Base-by-base conservation (phyloP, 2,113 vertebrate species). In the Nothoprocta pentlandii region DNA sequence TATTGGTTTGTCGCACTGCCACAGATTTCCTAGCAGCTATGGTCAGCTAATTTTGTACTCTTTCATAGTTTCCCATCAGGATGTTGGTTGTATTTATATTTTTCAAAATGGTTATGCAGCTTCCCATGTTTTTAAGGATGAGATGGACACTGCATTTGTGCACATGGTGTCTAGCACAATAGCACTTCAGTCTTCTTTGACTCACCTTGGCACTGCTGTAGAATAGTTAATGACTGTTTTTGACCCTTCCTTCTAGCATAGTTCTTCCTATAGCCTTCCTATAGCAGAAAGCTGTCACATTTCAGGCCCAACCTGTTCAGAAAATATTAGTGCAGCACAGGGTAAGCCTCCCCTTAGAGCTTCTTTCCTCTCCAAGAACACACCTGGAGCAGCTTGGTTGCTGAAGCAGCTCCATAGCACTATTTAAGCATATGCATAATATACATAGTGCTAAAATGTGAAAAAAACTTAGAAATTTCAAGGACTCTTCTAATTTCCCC, bases 371-470 rank as follows among this genome's bases (percentile, higher is more conserved):
- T 9, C 42, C 25, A 67, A 42, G 13, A 78, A 63, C 88, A 39
- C 23, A 62, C 5, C 5, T 66, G 41, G 51, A 23, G 2, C 14
- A 28, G 9, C 69, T 66, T 56, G 25, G 12, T 22, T 79, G 51
- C 58, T 71, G 53, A 16, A 68, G 44, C 28, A 47, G 26, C 22
- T 59, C 42, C 30, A 3, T 2, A 30, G 28, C 11, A 10, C 62
- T 61, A 1, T 2, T 5, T 16, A 1, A 15, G 8, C 22, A 75
- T 12, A 4, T 54, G 26, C 25, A 8, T 42, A 25, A 25, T 13
- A 2, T 13, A 9, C 10, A 16, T 14, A 11, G 8, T 16, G 46
- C 28, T 30, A 9, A 47, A 61, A 16, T 23, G n/a, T 34, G 41
- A 12, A 32, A 56, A 71, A 17, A 76, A 80, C 44, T 26, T 34